Evolutionary conservation across 2,113 vertebrate genomes (phyloP), one percentile per base, ranked within the genome.

Genomic region (Sander lucioperca): DNA sequence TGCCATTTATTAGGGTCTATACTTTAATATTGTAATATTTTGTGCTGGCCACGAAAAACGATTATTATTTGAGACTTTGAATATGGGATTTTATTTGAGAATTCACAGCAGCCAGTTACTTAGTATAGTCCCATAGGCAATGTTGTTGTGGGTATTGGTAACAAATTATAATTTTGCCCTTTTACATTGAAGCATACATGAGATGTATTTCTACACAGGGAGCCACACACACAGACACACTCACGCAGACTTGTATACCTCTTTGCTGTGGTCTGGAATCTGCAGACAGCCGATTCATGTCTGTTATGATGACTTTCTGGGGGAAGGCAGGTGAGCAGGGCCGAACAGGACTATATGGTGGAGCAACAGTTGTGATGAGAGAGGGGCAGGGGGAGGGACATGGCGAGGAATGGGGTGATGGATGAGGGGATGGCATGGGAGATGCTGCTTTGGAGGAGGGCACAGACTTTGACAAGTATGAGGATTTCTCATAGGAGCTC

Each of bases 191-290:
- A 13, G 43, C 25, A 47, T 47, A 47, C 16, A 18, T 36, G 16
- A 62, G 6, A 58, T 61, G 45, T 58, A 45, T 58, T 45, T 54
- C 39, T 47, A 25, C 53, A 30, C 19, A 45, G 50, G 16, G 6
- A 71, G 36, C 62, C 27, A 50, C 64, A 27, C 11, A 33, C 25
- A 48, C 27, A 33, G 5, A 56, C 51, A 65, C 18, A 33, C 53
- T 16, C 39, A 74, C 21, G 51, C 2, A 43, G 36, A 77, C 1
- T 6, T 18, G 10, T 30, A 27, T 85, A 98, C 97, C 96, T 96
- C 97, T 95, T 0, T 96, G 93, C 86, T 97, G 97, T 43, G 96
- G 95, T 70, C 96, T 95, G 66, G 96, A 96, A 88, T 98, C 98
- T 0, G 96, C 95, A 82, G 97, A 96, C 0, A 97, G 95, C 1